Evolutionary conservation across 2,797 vertebrate species (phyloP).

Genomic region (Chloroceryle inda): DNA sequence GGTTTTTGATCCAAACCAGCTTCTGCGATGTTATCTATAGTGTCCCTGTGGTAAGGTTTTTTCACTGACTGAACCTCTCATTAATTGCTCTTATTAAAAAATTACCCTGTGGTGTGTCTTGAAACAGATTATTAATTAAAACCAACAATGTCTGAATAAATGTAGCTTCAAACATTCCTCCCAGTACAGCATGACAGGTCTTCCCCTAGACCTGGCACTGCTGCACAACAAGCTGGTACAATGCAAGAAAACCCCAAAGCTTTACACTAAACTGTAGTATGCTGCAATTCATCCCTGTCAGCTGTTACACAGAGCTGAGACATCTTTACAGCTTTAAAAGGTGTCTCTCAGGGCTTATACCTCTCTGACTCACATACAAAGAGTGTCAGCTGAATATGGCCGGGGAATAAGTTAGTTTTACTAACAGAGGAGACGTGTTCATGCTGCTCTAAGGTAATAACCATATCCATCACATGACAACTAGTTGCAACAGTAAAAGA

Average conservation of each 20-base stretch:
- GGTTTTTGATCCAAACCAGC: background rate
- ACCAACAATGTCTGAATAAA: background rate
- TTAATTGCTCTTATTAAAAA: background rate
- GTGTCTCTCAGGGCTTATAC: background rate
- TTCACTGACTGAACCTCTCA: background rate
- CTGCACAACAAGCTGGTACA: background rate
- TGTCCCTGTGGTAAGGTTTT: background rate
- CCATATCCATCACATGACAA: background rate
- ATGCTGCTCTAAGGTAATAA: background rate
- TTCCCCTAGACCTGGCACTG: background rate
- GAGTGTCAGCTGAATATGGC: background rate
- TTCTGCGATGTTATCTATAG: accelerated
- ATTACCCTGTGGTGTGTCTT: background rate
- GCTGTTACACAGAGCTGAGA: background rate
- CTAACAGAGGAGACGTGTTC: background rate
- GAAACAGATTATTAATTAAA: background rate
- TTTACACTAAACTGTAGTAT: background rate
- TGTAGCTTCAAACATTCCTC: background rate
- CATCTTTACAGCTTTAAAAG: background rate
- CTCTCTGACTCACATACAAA: background rate
- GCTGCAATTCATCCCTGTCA: background rate
- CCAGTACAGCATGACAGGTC: accelerated
- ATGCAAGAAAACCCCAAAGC: background rate
- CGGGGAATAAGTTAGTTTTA: background rate
- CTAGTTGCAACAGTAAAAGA: background rate